These are phyloP conservation scores for Drosophila mayri DNA, from an alignment of 1,140 invertebrate genomes.

Conservation along the genomic window DNA sequence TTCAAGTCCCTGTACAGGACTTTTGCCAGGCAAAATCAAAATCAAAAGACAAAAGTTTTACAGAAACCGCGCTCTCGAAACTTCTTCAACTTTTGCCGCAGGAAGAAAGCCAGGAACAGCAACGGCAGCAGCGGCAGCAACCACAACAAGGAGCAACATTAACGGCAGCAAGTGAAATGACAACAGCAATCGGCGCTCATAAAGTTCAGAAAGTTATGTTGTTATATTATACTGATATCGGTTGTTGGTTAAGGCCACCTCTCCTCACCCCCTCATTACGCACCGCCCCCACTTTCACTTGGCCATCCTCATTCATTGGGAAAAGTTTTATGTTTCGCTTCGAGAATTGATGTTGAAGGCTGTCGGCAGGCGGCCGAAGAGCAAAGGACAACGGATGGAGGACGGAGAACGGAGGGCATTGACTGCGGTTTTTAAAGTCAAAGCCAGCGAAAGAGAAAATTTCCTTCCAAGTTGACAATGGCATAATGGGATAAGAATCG, in stretches of 20 bases:
- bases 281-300: background rate
- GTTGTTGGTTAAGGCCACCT: conserved; percentile 37
- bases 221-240: conserved; percentile 62
- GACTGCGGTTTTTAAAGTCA: conserved; percentile 42
- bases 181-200: conserved; percentile 65
- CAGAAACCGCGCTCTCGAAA: conserved; percentile 59
- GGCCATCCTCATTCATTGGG: conserved; percentile 36
- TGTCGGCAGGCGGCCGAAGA: background rate
- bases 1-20: conserved; percentile 22
- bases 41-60: conserved; percentile 66
- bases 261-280: conserved; percentile 7
- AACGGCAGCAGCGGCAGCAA: conserved; percentile 7
- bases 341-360: conserved; percentile 44
- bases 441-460: conserved; percentile 18
- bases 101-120: conserved; percentile 10
- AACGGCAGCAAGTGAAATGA: conserved; percentile 57
- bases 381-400: background rate
- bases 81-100: conserved; percentile 62
- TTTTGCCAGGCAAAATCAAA: conserved; percentile 58
- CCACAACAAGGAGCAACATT: conserved; percentile 42
- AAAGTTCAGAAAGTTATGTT: conserved; percentile 61
- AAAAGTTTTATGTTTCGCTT: conserved; percentile 52
- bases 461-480: conserved; percentile 14
- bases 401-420: conserved; percentile 5
- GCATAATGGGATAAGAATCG: conserved; percentile 28